Percentiles rank a stretch among this genome's conserved stretches.
phyloP scores from a whole-genome alignment of 92 coral and sea anemone species.

The Muricea muricata region DNA sequence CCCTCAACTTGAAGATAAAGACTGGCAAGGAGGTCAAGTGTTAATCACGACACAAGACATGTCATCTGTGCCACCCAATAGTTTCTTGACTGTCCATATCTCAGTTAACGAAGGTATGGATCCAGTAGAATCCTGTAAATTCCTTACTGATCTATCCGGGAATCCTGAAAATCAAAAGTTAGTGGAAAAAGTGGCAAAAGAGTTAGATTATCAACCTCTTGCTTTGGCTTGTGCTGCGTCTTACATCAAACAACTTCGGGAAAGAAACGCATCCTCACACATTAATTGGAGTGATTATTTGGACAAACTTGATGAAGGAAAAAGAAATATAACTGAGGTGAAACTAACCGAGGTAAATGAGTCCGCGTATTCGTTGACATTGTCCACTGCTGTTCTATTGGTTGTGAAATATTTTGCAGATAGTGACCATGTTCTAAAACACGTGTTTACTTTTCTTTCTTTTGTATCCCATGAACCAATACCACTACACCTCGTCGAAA shows the following conservation, averaged over 20 bases:
- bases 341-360: background rate
- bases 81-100: slow-evolving; percentile 20
- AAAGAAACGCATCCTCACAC: background rate
- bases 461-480: slow-evolving; percentile 22
- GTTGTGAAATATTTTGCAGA: slow-evolving; percentile 23
- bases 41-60: slow-evolving; percentile 60
- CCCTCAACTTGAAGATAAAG: slow-evolving; percentile 22
- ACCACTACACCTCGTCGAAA: slow-evolving; percentile 20
- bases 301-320: background rate
- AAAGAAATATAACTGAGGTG: background rate
- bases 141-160: slow-evolving; percentile 26
- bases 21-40: slow-evolving; percentile 51
- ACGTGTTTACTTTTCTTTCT: slow-evolving; percentile 30
- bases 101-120: slow-evolving; percentile 53
- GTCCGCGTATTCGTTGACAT: slow-evolving; percentile 18
- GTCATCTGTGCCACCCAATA: slow-evolving; percentile 33
- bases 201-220: slow-evolving; percentile 58
- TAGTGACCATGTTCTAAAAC: slow-evolving; percentile 4
- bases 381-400: slow-evolving; percentile 39
- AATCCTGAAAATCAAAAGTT: background rate
- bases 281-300: slow-evolving; percentile 25
- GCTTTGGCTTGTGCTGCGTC: slow-evolving; percentile 59
- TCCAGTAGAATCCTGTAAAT: slow-evolving; percentile 18
- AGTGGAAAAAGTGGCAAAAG: slow-evolving; percentile 2
- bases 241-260: slow-evolving; percentile 39